These are phyloP conservation scores for Homalodisca vitripennis DNA, from an alignment of 1,140 invertebrate genomes.

Conservation along the genomic window DNA sequence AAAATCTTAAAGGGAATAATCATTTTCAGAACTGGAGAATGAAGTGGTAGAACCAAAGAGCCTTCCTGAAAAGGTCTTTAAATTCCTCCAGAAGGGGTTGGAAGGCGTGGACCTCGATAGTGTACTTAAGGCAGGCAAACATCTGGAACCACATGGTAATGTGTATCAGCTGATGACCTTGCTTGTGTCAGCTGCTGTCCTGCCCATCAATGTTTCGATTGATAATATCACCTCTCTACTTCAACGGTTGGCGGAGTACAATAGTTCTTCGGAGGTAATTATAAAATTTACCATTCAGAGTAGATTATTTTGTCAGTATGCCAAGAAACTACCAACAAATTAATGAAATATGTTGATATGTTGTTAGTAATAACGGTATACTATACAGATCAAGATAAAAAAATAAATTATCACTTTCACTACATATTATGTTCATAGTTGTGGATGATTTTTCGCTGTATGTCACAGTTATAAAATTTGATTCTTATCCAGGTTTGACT, in stretches of 20 bases:
- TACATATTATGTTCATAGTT: too few species aligned
- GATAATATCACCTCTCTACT: background rate
- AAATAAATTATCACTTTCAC: too few species aligned
- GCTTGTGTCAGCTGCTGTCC: background rate
- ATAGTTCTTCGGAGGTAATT: background rate
- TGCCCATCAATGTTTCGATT: background rate
- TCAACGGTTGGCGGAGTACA: background rate
- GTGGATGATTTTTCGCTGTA: too few species aligned
- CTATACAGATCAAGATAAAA: too few species aligned
- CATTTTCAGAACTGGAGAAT: background rate
- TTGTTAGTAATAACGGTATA: too few species aligned
- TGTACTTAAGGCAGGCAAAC: conserved; percentile 2
- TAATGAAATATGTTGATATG: too few species aligned
- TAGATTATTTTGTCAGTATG: too few species aligned
- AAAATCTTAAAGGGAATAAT: too few species aligned
- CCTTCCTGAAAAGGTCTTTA: background rate
- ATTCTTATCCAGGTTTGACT: too few species aligned
- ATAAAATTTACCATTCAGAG: too few species aligned
- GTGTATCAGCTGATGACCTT: conserved; percentile 10
- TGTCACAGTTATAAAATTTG: too few species aligned
- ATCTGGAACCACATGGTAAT: background rate
- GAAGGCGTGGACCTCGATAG: background rate
- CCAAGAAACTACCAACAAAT: too few species aligned
- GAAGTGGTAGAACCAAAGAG: background rate
- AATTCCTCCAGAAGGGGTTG: background rate